These are phyloP conservation scores for Sebastes matsubarae DNA, from an alignment of 2,797 vertebrate genomes.

Conservation along the genomic window DNA sequence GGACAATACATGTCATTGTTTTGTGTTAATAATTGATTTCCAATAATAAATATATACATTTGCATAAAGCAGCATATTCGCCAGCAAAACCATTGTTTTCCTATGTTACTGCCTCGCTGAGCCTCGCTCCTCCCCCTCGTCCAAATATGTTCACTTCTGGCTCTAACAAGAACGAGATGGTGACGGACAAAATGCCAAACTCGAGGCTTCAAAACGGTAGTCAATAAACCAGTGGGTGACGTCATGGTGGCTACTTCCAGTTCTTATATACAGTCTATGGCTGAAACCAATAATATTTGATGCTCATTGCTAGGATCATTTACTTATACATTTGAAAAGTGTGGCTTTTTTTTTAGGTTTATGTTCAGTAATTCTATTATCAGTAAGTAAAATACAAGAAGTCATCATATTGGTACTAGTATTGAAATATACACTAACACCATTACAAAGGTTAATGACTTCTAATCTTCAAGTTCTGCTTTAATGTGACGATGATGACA, in stretches of 20 bases:
- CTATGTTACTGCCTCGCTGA: background rate
- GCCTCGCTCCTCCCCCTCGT: background rate
- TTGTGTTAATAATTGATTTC: too few species aligned
- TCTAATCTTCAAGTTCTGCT: background rate
- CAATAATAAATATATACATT: too few species aligned
- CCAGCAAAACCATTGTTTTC: too few species aligned
- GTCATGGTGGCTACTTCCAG: background rate
- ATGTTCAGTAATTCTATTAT: background rate
- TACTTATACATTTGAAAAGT: background rate
- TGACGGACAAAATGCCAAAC: background rate
- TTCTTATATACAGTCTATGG: background rate
- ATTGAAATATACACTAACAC: background rate
- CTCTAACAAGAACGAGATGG: background rate
- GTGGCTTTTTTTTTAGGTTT: background rate
- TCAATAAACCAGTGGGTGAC: background rate
- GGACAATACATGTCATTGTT: too few species aligned
- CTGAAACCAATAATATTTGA: background rate
- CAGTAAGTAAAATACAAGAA: background rate
- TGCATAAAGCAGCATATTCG: too few species aligned
- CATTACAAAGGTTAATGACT: background rate
- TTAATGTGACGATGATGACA: background rate
- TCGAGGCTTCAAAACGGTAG: background rate
- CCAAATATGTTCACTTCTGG: background rate
- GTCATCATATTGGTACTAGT: background rate
- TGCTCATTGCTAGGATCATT: background rate